These are phyloP conservation scores for Lymantria dispar DNA, from an alignment of 2,888 invertebrate genomes.

Conservation along the genomic window DNA sequence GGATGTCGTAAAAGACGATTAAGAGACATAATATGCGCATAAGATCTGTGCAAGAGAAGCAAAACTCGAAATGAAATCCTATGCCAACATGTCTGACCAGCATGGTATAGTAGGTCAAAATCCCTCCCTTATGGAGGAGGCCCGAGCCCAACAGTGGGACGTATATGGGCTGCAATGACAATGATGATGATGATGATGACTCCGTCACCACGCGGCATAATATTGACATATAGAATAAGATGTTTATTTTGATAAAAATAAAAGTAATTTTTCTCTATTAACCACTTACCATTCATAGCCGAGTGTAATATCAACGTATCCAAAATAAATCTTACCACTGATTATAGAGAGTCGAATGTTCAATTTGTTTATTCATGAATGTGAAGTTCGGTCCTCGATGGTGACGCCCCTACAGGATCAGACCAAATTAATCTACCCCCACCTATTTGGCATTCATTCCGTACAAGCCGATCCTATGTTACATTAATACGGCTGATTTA, in stretches of 20 bases:
- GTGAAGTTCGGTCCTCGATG: conserved; percentile 28
- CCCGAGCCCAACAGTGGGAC: too few relatives aligned
- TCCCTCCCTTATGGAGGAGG: too few relatives aligned
- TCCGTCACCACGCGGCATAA: too few relatives aligned
- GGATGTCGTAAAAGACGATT: too few relatives aligned
- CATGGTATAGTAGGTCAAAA: too few relatives aligned
- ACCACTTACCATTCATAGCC: neutral
- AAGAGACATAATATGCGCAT: too few relatives aligned
- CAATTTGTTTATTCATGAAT: conserved; percentile 43
- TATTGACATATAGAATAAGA: too few relatives aligned
- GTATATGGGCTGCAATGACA: too few relatives aligned
- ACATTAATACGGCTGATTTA: conserved; percentile 51
- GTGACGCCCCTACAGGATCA: conserved; percentile 49
- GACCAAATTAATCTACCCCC: conserved; percentile 61
- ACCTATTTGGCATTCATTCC: conserved; percentile 64
- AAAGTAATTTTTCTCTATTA: neutral
- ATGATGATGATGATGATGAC: too few relatives aligned
- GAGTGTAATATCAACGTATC: neutral
- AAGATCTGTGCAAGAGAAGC: too few relatives aligned
- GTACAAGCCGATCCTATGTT: conserved; percentile 42
- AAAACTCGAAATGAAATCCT: too few relatives aligned
- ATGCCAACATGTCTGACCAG: too few relatives aligned
- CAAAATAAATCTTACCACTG: neutral
- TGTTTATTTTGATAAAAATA: neutral
- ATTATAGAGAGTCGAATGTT: conserved; percentile 22